Evolutionary conservation across 2,797 vertebrate genomes (phyloP), one percentile per base, ranked within the genome.

Genomic region (Pelodytes ibericus): DNA sequence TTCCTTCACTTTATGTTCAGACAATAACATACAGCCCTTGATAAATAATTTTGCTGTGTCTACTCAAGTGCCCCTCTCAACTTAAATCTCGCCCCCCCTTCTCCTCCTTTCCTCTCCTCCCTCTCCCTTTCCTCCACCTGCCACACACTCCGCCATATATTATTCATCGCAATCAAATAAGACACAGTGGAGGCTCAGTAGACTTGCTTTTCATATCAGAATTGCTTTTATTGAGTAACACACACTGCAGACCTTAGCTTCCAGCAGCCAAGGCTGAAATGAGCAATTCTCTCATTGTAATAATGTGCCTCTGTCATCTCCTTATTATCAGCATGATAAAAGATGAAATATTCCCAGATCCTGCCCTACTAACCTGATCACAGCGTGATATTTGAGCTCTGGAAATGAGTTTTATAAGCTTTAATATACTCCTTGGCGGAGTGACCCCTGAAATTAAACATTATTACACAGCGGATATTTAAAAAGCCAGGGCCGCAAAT

Each of bases 401-500:
- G 95, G 94, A 99, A 99, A 99, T 98, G 96, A 98, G 96, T 97
- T 99, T 98, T 98, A 98, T 98, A 95, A 96, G 96, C 96, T 97
- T 98, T 98, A 98, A 99, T 99, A 98, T 98, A 98, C 95, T 99
- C 95, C 95, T 96, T 96, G 95, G 95, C 88, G 95, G 96, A 98
- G 95, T 99, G 96, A 99, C 96, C 96, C 95, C 96, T 97, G 96
- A 99, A 99, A 99, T 98, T 98, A 98, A 98, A 99, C 97, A 99
- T 99, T 98, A 98, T 99, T 99, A 99, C 96, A 97, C 95, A 97
- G 95, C 95, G 94, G 97, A 98, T 99, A 99, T 99, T 99, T 98
- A 98, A 98, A 98, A 98, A 98, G 95, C 95, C 91, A 92, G 93
- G 94, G 93, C 96, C 89, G 86, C 95, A 99, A 99, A 99, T 99